Base-by-base conservation (phyloP, 1,140 invertebrate genomes). In the Dolichoris vasculosae region DNA sequence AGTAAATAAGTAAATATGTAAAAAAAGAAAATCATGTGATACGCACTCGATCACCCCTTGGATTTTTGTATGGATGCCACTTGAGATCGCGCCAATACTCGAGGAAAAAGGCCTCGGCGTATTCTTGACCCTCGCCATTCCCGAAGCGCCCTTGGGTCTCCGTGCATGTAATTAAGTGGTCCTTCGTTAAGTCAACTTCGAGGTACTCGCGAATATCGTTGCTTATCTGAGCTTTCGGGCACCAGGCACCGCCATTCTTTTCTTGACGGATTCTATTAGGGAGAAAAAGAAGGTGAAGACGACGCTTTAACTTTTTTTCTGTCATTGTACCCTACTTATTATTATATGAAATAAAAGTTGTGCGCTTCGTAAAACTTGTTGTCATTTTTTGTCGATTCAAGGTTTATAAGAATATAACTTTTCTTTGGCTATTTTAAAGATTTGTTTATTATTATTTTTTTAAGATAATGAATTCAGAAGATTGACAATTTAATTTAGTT, bases 71-170 rank as follows among this genome's bases (percentile, higher is more conserved):
- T 82, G 95, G 94, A 83, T 96, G 94, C 97, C 97, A 98, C 79
- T 95, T 94, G 0, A 95, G 93, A 26, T 95, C 93, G 20, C 97
- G 92, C 96, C 96, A 97, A 91, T 98, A 99, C 90, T 99, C 97
- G 0, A 99, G 93, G 40, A 96, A 94, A 91, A 97, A 99, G 40
- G 95, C 94, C 89, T 98, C 97, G 0, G 97, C 96, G 90, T 96
- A 99, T 91, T 99, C 98, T 69, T 96, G 95, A 26, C 98, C 98
- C 86, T 97, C 96, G n/a, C 98, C 97, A 91, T 98, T 98, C 1
- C 97, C 98, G 91, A 98, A 99, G 51, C 98, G 95, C 13, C 98
- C 98, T 89, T 99, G 98, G 0, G 97, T 97, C 89, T 98, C 97
- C 0, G 98, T 97, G 92, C 95, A 96, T 0, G 97, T 97, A 87